phyloP scores from a whole-genome alignment of 2,797 vertebrate species.

The Enteromius anoplus region DNA sequence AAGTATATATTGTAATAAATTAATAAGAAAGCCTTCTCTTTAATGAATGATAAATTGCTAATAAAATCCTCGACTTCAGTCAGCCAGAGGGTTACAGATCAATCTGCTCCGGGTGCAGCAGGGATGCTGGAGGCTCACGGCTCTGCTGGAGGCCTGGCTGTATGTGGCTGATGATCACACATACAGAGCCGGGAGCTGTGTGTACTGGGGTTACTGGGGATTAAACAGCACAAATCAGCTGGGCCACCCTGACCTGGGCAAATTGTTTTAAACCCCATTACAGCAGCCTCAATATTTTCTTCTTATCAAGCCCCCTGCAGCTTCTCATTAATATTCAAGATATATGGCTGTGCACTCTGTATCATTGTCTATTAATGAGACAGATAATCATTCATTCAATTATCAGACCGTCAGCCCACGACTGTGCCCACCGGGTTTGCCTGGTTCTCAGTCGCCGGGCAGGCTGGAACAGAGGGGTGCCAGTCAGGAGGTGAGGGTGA shows the following conservation, averaged over 20 bases:
- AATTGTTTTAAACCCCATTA: slow-evolving; percentile 84
- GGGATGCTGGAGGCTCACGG: slow-evolving; percentile 8
- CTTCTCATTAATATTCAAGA: slow-evolving; percentile 99
- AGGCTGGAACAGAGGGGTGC: slow-evolving; percentile 78
- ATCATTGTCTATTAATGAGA: slow-evolving; percentile 98
- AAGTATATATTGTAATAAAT: neutral
- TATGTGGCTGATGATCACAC: slow-evolving; percentile 60
- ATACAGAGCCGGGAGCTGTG: slow-evolving; percentile 58
- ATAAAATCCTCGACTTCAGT: neutral
- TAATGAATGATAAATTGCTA: neutral
- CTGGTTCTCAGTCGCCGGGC: slow-evolving; percentile 72
- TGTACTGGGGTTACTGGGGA: slow-evolving; percentile 56
- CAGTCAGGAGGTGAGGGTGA: slow-evolving; percentile 86
- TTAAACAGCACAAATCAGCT: slow-evolving; percentile 59
- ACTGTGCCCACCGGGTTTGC: slow-evolving; percentile 69
- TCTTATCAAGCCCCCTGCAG: slow-evolving; percentile 95
- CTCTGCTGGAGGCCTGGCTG: slow-evolving; percentile 45
- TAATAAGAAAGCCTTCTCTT: neutral
- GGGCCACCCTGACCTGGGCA: slow-evolving; percentile 62
- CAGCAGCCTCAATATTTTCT: slow-evolving; percentile 68
- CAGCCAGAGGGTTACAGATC: neutral
- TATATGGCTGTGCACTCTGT: slow-evolving; percentile 90
- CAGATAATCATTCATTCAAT: slow-evolving; percentile 99
- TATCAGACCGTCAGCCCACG: slow-evolving; percentile 91
- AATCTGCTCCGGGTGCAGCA: slow-evolving; percentile 16